These are phyloP conservation scores for Ia io DNA, from an alignment of 2,113 vertebrate genomes.

Conservation along the genomic window DNA sequence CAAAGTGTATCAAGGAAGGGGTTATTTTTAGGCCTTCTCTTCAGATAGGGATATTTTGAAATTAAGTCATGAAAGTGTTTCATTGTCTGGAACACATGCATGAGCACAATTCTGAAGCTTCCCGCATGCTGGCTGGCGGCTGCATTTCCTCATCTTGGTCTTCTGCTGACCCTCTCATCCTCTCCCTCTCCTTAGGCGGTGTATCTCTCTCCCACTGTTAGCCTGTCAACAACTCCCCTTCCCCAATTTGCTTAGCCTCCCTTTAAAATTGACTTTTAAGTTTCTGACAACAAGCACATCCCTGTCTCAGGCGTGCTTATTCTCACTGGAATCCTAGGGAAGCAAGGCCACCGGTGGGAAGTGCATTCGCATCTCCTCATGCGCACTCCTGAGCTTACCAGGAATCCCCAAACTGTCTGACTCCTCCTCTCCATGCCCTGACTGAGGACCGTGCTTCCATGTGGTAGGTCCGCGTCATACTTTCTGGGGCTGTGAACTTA, in stretches of 20 bases:
- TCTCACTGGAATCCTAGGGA: neutral
- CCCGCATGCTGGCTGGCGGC: neutral
- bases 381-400: fast-evolving
- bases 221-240: neutral
- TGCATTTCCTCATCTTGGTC: neutral
- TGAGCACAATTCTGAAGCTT: neutral
- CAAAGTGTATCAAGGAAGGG: neutral
- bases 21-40: neutral
- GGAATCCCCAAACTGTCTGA: neutral
- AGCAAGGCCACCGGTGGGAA: neutral
- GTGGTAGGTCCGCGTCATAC: neutral
- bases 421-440: neutral
- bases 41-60: neutral
- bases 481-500: neutral
- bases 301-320: neutral
- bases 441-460: neutral
- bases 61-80: neutral
- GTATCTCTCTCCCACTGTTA: neutral
- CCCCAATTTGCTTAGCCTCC: neutral
- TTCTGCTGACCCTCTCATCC: neutral
- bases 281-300: neutral
- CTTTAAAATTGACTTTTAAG: neutral
- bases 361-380: fast-evolving
- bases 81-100: neutral
- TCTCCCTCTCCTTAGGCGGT: neutral